Evolutionary conservation across 2,888 invertebrate genomes (phyloP).

Genomic region (Andrena fulva): DNA sequence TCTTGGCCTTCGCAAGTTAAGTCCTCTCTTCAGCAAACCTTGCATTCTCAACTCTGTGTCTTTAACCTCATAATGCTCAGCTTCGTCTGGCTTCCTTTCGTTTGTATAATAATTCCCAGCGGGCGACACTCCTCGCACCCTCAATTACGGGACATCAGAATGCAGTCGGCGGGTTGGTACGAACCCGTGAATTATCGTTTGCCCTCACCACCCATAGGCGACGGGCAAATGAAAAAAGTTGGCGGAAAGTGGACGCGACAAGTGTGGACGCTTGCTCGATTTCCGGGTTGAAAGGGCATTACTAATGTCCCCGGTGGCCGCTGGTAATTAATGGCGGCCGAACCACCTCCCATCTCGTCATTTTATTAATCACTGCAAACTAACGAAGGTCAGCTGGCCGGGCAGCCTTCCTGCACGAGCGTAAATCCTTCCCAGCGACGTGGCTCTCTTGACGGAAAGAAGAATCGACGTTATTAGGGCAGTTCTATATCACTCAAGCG

Average conservation of each 20-base stretch:
- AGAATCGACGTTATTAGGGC: slow-evolving; percentile 46
- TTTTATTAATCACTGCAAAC: slow-evolving; percentile 78
- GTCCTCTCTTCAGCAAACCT: too few relatives aligned
- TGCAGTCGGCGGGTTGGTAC: neutral
- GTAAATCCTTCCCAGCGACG: slow-evolving; percentile 69
- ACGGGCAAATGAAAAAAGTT: slow-evolving; percentile 8
- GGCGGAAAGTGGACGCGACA: slow-evolving; percentile 4
- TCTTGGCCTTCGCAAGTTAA: too few relatives aligned
- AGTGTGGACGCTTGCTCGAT: slow-evolving; percentile 12
- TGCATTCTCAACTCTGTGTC: too few relatives aligned
- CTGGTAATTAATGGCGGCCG: slow-evolving; percentile 74
- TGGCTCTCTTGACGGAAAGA: slow-evolving; percentile 32
- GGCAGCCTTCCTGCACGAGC: slow-evolving; percentile 44
- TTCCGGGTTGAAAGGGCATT: slow-evolving; percentile 61
- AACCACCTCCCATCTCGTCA: slow-evolving; percentile 68
- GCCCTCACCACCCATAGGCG: neutral
- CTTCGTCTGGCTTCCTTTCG: too few relatives aligned
- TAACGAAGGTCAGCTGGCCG: slow-evolving; percentile 64
- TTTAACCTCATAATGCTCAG: too few relatives aligned
- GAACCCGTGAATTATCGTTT: slow-evolving; percentile 8
- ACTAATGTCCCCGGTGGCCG: slow-evolving; percentile 60
- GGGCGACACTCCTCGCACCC: too few relatives aligned
- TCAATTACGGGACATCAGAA: too few relatives aligned
- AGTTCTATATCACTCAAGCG: neutral
- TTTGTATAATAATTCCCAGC: too few relatives aligned